Percentiles rank a stretch among this genome's conserved stretches.
phyloP scores from a whole-genome alignment of 2,113 vertebrate genomes.

The Channa argus region DNA sequence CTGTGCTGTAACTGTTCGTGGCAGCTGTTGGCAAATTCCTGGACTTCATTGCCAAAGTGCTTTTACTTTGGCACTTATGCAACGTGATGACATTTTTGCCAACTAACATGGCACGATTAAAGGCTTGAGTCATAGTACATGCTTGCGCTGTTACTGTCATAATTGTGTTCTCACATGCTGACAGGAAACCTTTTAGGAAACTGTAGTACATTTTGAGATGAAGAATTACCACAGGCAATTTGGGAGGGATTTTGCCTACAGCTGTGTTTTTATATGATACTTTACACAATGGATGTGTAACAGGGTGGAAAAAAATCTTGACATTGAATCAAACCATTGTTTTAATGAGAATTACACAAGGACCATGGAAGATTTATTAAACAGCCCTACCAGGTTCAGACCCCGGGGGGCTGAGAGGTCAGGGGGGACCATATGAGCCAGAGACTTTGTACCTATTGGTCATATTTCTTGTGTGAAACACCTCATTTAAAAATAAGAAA shows the following conservation, averaged over 20 bases:
- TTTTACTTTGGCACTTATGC: conserved; percentile 33
- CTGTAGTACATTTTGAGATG: neutral
- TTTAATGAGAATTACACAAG: neutral
- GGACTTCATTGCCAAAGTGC: conserved; percentile 15
- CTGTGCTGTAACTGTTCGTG: conserved; percentile 18
- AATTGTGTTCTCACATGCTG: conserved; percentile 17
- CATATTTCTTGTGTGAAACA: no score
- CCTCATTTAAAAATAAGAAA: no score
- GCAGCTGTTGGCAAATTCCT: conserved; percentile 37
- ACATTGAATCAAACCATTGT: neutral
- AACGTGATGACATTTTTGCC: conserved; percentile 44
- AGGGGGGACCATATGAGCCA: no score
- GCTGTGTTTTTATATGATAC: neutral
- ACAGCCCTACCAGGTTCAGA: no score
- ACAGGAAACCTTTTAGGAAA: conserved; percentile 37
- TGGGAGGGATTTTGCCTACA: neutral
- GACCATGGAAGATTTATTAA: no score
- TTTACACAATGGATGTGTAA: neutral
- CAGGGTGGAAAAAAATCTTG: neutral
- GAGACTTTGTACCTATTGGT: no score
- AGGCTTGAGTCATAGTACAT: conserved; percentile 46
- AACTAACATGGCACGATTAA: conserved; percentile 33
- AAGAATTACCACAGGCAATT: neutral
- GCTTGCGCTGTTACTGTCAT: conserved; percentile 20
- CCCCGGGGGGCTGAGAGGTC: no score